Conservation (phyloP, 2,888 invertebrate genomes). For the Drosophila macrospina region DNA sequence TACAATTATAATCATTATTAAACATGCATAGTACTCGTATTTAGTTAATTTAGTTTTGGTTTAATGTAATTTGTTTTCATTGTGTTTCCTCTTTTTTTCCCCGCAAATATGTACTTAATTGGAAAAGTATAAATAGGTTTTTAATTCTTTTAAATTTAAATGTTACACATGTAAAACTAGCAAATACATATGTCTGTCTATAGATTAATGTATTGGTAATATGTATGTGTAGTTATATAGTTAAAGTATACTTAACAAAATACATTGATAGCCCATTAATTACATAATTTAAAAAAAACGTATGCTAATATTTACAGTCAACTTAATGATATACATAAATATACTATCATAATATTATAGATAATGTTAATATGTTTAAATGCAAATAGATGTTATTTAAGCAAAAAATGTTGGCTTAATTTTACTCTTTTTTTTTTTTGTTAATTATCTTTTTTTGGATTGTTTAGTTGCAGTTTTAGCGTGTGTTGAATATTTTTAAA, state of each 20-base stretch:
- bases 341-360: conserved; percentile 8
- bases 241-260: conserved; percentile 37
- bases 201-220: conserved; percentile 24
- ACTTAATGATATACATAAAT: conserved; percentile 50
- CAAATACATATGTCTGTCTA: conserved; percentile 33
- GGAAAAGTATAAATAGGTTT: conserved; percentile 64
- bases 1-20: conserved; percentile 73
- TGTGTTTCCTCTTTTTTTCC: conserved; percentile 30
- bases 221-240: conserved; percentile 10
- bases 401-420: conserved; percentile 32
- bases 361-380: conserved; percentile 24
- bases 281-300: conserved; percentile 50
- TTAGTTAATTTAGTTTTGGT: conserved; percentile 61
- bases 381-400: conserved; percentile 34
- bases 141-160: conserved; percentile 39
- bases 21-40: conserved; percentile 63
- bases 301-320: conserved; percentile 69
- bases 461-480: conserved; percentile 29
- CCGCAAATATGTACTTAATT: conserved; percentile 60
- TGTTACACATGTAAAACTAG: conserved; percentile 59
- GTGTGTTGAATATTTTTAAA: conserved; percentile 18
- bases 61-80: conserved; percentile 39
- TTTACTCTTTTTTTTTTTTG: conserved; percentile 16
- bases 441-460: too few relatives aligned
- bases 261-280: conserved; percentile 49